A percentile compares a stretch with the other conserved stretches of the same genome.
These are phyloP conservation scores for Ara ararauna DNA, from an alignment of 2,797 vertebrate species.

Conservation along the genomic window DNA sequence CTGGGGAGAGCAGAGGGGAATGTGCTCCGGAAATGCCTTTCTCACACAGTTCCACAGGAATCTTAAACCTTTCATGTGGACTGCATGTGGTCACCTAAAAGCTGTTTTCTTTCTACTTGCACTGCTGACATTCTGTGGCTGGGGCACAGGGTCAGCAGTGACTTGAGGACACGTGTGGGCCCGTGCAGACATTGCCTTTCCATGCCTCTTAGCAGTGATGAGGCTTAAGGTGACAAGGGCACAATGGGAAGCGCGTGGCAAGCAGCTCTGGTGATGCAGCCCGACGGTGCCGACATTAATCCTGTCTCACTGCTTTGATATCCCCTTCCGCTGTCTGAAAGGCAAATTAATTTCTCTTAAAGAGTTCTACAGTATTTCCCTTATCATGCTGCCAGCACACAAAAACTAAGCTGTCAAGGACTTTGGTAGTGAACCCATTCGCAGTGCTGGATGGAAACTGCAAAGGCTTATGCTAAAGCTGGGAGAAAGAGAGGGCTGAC, in stretches of 20 bases:
- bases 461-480: slow-evolving; percentile 1
- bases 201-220: not conserved
- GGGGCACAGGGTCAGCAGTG: rapidly evolving
- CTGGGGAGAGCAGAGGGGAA: not conserved
- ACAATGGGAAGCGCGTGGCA: slow-evolving; percentile 6
- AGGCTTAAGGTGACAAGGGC: slow-evolving; percentile 3
- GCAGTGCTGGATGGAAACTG: not conserved
- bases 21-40: rapidly evolving
- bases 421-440: slow-evolving; percentile 3
- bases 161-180: not conserved
- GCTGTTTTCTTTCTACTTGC: not conserved
- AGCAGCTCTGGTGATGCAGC: slow-evolving; percentile 34
- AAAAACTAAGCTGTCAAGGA: slow-evolving; percentile 35
- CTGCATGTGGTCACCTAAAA: not conserved
- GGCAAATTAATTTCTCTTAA: slow-evolving; percentile 58
- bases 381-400: not conserved
- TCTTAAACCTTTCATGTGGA: not conserved
- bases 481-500: not conserved
- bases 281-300: slow-evolving; percentile 23
- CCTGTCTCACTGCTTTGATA: not conserved
- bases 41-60: rapidly evolving
- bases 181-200: not conserved
- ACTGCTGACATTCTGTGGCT: not conserved
- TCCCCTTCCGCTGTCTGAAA: slow-evolving; percentile 29
- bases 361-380: not conserved